Evolutionary conservation across 2,113 vertebrate genomes (phyloP).

Genomic region (Hippocampus comes): DNA sequence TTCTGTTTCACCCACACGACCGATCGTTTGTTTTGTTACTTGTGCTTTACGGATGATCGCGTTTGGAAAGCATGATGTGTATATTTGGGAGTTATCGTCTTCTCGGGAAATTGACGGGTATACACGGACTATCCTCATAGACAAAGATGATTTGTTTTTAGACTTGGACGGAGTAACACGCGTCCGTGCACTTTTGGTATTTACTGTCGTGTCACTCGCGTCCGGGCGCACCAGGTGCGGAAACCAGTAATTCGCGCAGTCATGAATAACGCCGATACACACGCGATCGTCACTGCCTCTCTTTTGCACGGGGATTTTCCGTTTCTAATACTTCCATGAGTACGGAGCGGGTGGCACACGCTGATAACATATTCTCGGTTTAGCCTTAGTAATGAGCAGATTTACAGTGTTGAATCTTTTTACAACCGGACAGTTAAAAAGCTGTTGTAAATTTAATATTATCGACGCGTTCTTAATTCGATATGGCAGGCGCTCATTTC

Average conservation of each 20-base stretch:
- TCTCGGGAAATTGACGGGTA: neutral
- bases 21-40: neutral
- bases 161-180: neutral
- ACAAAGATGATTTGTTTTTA: neutral
- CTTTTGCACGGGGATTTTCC: neutral
- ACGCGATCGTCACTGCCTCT: conserved; percentile 6
- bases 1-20: neutral
- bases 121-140: neutral
- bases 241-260: conserved; percentile 37
- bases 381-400: neutral
- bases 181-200: conserved; percentile 14
- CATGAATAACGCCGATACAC: conserved; percentile 32
- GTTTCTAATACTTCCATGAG: neutral
- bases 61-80: neutral
- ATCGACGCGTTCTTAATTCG: neutral
- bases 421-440: neutral
- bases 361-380: neutral
- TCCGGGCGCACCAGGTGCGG: conserved; percentile 42
- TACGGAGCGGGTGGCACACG: neutral
- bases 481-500: neutral
- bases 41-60: neutral
- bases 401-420: neutral
- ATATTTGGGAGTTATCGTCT: neutral
- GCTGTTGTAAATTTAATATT: neutral
- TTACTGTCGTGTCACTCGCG: conserved; percentile 47